phyloP scores from a whole-genome alignment of 1,140 invertebrate species.

The Parapsyche elsis region DNA sequence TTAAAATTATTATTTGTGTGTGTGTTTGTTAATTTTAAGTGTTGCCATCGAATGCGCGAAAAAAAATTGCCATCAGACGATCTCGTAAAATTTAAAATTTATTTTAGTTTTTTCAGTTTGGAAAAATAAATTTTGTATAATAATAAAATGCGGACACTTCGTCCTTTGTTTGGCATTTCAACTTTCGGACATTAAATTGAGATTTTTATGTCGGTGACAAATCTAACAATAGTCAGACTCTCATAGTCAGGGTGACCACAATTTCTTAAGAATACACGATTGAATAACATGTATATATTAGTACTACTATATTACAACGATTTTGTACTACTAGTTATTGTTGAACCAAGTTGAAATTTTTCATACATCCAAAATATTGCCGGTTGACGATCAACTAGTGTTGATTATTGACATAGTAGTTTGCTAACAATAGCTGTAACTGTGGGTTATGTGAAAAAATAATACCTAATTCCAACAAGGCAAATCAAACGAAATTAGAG shows the following conservation, averaged over 20 bases:
- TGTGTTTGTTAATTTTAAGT: background rate
- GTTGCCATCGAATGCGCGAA: background rate
- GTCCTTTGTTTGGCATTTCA: constrained; percentile 42
- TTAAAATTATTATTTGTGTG: background rate
- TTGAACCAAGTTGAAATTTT: no score
- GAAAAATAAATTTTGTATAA: constrained; percentile 44
- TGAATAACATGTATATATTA: no score
- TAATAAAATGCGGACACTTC: constrained; percentile 41
- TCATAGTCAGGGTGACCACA: constrained; percentile 22
- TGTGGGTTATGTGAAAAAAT: no score
- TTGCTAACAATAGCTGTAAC: no score
- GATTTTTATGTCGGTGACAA: constrained; percentile 49
- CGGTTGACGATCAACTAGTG: no score
- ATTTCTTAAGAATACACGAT: no score
- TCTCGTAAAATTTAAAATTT: constrained; percentile 35
- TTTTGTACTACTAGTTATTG: no score
- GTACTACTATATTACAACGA: no score
- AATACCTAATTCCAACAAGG: no score
- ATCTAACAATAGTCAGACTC: constrained; percentile 26
- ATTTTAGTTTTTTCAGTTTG: background rate
- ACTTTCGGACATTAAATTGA: constrained; percentile 41
- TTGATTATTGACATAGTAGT: no score
- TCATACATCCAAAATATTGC: no score
- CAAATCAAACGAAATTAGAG: no score
- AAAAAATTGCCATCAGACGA: constrained; percentile 35